A percentile compares a stretch with the other conserved stretches of the same genome.
These are phyloP conservation scores for Drosophila demipolita DNA, from an alignment of 2,888 invertebrate species.

Conservation along the genomic window DNA sequence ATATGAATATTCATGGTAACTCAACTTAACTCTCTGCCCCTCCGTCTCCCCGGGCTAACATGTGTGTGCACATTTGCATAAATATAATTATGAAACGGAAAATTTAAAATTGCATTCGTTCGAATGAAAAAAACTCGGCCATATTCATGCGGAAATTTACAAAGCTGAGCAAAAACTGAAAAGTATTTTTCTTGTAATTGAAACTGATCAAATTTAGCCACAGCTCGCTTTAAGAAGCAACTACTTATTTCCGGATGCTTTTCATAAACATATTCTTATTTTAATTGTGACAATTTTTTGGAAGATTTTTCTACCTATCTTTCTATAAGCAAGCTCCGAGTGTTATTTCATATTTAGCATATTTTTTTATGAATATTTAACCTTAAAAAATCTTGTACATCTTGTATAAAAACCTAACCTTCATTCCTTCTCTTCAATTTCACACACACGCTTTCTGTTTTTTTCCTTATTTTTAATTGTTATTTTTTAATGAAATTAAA, in stretches of 20 bases:
- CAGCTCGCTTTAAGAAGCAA: not conserved
- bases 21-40: slow-evolving; percentile 24
- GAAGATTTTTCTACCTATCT: not conserved
- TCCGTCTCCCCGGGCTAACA: not conserved
- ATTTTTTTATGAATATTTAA: accelerated
- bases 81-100: slow-evolving; percentile 79
- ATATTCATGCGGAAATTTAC: slow-evolving; percentile 66
- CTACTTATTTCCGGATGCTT: not conserved
- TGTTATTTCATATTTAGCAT: not conserved
- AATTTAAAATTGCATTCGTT: slow-evolving; percentile 69
- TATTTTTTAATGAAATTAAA: not conserved
- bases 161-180: slow-evolving; percentile 45
- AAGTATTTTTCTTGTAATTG: not conserved
- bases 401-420: not conserved
- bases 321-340: not conserved
- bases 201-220: not conserved
- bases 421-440: not conserved
- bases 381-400: not conserved
- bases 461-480: not conserved
- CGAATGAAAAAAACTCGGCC: slow-evolving; percentile 33
- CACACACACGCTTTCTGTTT: not conserved
- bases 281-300: not conserved
- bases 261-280: not conserved
- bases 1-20: slow-evolving; percentile 53
- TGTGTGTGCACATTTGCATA: slow-evolving; percentile 72